Conservation (phyloP, 2,797 vertebrate genomes). For the Macrochelys suwanniensis region DNA sequence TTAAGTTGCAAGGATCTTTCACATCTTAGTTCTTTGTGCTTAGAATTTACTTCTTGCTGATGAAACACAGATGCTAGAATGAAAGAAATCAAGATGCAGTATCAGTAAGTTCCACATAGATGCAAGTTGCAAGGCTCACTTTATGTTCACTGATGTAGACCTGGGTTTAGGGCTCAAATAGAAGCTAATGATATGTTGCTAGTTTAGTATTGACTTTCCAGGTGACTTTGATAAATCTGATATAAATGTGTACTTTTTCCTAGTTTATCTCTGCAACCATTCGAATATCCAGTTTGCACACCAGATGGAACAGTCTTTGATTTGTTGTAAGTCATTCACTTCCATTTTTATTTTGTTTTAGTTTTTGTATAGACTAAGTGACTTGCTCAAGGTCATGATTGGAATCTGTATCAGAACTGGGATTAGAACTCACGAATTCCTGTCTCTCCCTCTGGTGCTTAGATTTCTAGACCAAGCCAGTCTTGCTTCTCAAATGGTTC, state of each 20-base stretch:
- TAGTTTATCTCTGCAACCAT: constrained; percentile 96
- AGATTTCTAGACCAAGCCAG: neutral
- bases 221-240: constrained; percentile 5
- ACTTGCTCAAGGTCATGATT: neutral
- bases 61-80: neutral
- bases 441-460: neutral
- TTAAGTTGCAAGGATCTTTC: neutral
- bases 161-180: neutral
- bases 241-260: neutral
- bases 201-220: neutral
- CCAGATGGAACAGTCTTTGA: constrained; percentile 94
- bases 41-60: neutral
- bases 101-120: neutral
- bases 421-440: neutral
- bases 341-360: neutral
- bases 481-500: neutral
- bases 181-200: neutral
- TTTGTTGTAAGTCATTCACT: constrained; percentile 89
- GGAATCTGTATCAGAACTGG: neutral
- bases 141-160: neutral
- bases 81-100: neutral
- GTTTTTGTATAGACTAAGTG: neutral
- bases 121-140: neutral
- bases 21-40: accelerated
- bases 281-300: constrained; percentile 95